Evolutionary conservation across 2,113 vertebrate genomes (phyloP).

Genomic region (Chinchilla lanigera): DNA sequence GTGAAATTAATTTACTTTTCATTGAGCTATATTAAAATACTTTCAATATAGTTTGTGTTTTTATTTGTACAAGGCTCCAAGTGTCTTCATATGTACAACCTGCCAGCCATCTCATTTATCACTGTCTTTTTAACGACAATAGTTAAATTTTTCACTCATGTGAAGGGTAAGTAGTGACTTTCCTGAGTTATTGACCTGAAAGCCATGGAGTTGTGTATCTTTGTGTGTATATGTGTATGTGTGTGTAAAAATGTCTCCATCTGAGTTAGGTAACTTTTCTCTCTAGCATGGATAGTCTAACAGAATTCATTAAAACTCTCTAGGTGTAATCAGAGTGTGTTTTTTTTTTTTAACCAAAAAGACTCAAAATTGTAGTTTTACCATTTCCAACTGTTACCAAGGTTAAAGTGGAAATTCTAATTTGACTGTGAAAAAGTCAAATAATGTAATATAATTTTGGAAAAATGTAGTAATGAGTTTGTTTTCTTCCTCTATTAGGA

Average conservation of each 20-base stretch:
- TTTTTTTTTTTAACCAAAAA: background rate
- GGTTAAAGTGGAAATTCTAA: conserved; percentile 3
- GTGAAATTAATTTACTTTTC: conserved; percentile 74
- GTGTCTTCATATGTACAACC: background rate
- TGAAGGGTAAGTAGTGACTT: conserved; percentile 46
- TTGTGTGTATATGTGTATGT: background rate
- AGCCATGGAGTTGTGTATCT: background rate
- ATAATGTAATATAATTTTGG: background rate
- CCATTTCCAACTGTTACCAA: background rate
- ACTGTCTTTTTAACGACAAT: conserved; percentile 60
- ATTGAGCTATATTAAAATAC: conserved; percentile 68
- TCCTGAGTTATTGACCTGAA: background rate
- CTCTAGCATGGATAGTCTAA: background rate
- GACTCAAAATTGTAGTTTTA: background rate
- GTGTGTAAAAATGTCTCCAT: background rate
- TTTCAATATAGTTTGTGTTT: conserved; percentile 55
- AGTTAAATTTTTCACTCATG: conserved; percentile 31
- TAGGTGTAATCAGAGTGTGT: background rate
- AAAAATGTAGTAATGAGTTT: background rate
- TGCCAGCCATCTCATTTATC: conserved; percentile 51
- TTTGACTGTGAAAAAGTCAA: background rate
- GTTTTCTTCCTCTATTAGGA: background rate
- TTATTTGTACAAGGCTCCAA: conserved; percentile 38
- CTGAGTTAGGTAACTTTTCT: background rate
- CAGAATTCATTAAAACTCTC: background rate